Percentiles rank a stretch among this genome's conserved stretches.
phyloP scores from a whole-genome alignment of 2,113 vertebrate genomes.

The Pseudois nayaur region DNA sequence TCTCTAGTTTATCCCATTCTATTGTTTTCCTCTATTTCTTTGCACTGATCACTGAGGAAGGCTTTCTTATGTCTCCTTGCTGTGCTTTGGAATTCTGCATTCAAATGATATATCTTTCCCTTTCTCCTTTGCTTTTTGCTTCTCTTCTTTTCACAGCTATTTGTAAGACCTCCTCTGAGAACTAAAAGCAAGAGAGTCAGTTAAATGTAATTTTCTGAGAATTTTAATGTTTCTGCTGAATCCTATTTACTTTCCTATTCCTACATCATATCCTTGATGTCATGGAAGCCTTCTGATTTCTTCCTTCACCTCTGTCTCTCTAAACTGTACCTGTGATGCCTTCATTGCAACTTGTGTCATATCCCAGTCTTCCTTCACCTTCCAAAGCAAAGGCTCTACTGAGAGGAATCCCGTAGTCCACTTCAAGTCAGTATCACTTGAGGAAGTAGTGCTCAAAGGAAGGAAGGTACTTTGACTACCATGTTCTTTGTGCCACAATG shows the following conservation, averaged over 20 bases:
- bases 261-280: background rate
- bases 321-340: background rate
- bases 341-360: background rate
- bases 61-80: background rate
- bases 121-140: background rate
- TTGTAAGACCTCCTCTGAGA: background rate
- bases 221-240: background rate
- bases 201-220: background rate
- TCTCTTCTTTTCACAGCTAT: background rate
- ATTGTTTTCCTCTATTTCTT: background rate
- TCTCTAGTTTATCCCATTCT: background rate
- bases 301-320: background rate
- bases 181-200: background rate
- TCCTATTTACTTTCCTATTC: background rate
- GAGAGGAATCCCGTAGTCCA: background rate
- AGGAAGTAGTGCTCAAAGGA: background rate
- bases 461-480: background rate
- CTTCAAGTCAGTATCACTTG: background rate
- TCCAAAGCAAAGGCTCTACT: background rate
- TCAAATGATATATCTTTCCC: background rate
- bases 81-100: background rate
- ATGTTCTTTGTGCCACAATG: background rate
- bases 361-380: background rate
- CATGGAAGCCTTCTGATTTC: background rate
- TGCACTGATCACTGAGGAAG: background rate